phyloP scores from a whole-genome alignment of 2,113 vertebrate species.

The Upupa epops region DNA sequence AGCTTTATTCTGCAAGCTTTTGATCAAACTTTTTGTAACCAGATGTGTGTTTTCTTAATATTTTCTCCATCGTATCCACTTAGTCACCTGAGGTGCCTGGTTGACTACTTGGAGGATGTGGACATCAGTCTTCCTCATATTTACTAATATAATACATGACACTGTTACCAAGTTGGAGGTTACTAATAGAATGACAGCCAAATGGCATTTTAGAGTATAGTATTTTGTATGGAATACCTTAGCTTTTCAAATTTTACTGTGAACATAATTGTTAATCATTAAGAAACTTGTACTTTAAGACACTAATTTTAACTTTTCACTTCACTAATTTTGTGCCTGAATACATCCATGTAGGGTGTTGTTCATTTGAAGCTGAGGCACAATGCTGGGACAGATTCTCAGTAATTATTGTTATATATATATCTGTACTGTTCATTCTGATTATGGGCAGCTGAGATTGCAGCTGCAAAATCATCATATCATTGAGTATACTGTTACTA shows the following conservation, averaged over 20 bases:
- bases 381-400: background rate
- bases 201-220: background rate
- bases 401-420: slow-evolving; percentile 37
- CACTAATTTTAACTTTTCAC: background rate
- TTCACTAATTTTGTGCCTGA: background rate
- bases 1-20: background rate
- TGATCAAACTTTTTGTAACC: background rate
- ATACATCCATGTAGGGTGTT: background rate
- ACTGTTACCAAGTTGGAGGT: background rate
- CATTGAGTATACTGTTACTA: background rate
- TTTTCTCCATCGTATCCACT: background rate
- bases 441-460: slow-evolving; percentile 38
- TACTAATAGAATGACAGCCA: background rate
- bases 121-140: background rate
- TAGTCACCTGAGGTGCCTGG: background rate
- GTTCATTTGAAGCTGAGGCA: background rate
- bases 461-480: slow-evolving; percentile 39
- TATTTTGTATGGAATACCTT: background rate
- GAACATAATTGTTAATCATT: background rate
- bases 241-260: background rate
- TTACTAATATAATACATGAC: background rate
- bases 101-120: background rate
- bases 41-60: fast-evolving
- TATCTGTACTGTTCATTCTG: background rate
- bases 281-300: background rate